Percentiles rank a stretch among this genome's conserved stretches.
phyloP scores from a whole-genome alignment of 2,113 vertebrate species.

The Galeopterus variegatus region DNA sequence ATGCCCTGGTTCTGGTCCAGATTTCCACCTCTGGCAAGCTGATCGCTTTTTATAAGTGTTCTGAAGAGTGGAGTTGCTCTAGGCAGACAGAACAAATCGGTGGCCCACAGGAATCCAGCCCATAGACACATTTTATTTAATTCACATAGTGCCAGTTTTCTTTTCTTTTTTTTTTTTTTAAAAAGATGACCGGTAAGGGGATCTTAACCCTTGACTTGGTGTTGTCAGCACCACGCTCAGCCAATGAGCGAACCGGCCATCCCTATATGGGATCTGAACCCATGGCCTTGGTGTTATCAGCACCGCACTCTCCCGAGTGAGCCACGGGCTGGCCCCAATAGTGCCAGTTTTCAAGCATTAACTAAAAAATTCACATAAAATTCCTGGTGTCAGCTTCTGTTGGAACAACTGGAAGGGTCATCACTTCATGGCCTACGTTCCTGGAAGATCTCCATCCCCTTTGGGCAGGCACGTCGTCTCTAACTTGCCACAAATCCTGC shows the following conservation, averaged over 20 bases:
- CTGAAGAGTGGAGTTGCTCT: not conserved
- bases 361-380: not conserved
- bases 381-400: not conserved
- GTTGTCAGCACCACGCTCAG: no score
- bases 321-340: no score
- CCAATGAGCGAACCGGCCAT: no score
- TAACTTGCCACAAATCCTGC: not conserved
- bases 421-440: accelerated
- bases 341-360: not conserved
- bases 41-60: no score
- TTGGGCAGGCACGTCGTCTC: not conserved
- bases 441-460: not conserved
- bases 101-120: not conserved
- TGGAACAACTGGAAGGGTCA: not conserved
- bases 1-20: not conserved
- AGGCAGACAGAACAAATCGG: not conserved
- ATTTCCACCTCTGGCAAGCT: not conserved
- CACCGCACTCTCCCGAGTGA: no score
- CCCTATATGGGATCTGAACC: no score
- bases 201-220: no score
- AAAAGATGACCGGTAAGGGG: no score
- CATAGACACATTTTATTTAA: not conserved
- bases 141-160: not conserved
- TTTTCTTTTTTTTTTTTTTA: no score
- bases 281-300: no score